phyloP scores from a whole-genome alignment of 53 echinoderm and acorn worm species.

The Crossaster papposus region DNA sequence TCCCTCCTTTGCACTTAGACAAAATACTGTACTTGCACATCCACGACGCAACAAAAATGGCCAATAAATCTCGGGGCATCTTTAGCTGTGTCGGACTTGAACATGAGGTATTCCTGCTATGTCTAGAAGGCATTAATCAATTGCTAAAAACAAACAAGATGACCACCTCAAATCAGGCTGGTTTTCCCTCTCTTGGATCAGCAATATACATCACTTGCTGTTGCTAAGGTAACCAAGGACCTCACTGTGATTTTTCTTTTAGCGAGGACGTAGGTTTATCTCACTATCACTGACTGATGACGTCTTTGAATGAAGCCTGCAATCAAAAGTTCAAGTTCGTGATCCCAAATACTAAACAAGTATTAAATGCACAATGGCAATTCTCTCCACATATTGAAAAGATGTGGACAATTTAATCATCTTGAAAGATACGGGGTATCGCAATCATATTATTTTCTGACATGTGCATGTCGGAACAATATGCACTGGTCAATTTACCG shows the following conservation, averaged over 20 bases:
- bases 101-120: slow-evolving; percentile 47
- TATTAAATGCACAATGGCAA: neutral
- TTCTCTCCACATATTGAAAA: neutral
- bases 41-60: neutral
- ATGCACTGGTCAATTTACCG: no score
- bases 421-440: neutral
- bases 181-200: neutral
- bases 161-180: neutral
- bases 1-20: neutral
- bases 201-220: slow-evolving; percentile 44
- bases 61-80: neutral
- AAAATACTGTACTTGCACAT: neutral
- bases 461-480: neutral
- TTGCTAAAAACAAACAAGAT: slow-evolving; percentile 43
- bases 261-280: neutral
- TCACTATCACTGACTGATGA: slow-evolving; percentile 13
- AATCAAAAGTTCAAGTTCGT: slow-evolving; percentile 47
- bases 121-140: slow-evolving; percentile 51
- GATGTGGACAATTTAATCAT: slow-evolving; percentile 39
- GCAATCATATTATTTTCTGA: neutral
- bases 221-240: slow-evolving; percentile 33
- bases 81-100: neutral
- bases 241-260: neutral
- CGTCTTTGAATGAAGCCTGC: slow-evolving; percentile 18
- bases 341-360: slow-evolving; percentile 18